Evolutionary conservation across 92 coral and sea anemone genomes (phyloP).

Genomic region (Palythoa caribaeorum): DNA sequence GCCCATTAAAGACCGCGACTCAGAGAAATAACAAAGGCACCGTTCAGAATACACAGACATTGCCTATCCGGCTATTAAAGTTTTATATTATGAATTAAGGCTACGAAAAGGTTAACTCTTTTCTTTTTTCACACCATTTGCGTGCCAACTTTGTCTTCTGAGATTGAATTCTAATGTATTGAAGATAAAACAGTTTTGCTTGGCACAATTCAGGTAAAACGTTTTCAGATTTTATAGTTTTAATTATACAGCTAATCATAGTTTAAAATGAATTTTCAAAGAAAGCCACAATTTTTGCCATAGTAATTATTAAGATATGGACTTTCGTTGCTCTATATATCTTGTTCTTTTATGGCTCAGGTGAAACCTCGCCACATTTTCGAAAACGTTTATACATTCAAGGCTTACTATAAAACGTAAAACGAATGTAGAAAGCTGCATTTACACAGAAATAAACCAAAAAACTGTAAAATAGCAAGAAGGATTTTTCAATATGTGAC

Average conservation of each 20-base stretch:
- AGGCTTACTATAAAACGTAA: too few species aligned
- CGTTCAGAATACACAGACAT: not conserved
- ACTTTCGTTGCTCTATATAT: not conserved
- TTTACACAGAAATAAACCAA: too few species aligned
- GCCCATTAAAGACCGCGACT: not conserved
- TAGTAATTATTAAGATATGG: not conserved
- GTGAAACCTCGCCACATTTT: too few species aligned
- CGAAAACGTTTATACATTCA: too few species aligned
- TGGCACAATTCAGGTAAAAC: not conserved
- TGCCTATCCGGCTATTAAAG: not conserved
- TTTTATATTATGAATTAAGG: not conserved
- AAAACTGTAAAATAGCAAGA: too few species aligned
- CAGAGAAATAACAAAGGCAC: not conserved
- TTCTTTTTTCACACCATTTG: not conserved
- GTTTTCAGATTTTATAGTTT: not conserved
- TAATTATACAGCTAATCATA: not conserved
- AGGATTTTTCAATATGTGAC: too few species aligned
- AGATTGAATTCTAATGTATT: not conserved
- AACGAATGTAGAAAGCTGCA: too few species aligned
- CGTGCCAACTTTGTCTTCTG: not conserved
- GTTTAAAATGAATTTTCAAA: not conserved
- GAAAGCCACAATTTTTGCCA: not conserved
- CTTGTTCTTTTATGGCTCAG: not conserved
- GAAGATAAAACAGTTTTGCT: not conserved
- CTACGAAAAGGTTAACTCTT: not conserved